These are phyloP conservation scores for Ormyrus nitidulus DNA, from an alignment of 2,888 invertebrate species.

Conservation along the genomic window DNA sequence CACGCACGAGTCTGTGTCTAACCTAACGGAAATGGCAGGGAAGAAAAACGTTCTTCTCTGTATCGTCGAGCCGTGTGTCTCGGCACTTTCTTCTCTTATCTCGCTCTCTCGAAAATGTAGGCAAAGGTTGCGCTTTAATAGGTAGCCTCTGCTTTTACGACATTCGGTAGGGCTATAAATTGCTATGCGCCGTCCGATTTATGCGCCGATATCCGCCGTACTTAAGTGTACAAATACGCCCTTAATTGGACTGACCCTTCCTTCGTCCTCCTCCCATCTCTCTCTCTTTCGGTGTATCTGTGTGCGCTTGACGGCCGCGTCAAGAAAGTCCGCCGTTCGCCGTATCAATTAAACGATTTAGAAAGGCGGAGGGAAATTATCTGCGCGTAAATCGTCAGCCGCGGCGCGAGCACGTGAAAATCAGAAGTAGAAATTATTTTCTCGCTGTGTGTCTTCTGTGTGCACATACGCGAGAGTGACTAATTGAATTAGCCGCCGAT, in stretches of 20 bases:
- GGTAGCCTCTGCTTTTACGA: conserved; percentile 63
- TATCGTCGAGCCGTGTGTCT: background rate
- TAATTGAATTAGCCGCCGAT: conserved; percentile 41
- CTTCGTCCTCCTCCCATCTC: background rate
- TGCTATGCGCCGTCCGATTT: conserved; percentile 65
- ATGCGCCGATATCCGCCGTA: conserved; percentile 67
- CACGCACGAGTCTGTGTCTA: background rate
- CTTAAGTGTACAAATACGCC: conserved; percentile 69
- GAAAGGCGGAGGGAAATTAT: conserved; percentile 45
- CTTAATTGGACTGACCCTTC: conserved; percentile 69
- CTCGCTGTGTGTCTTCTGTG: background rate
- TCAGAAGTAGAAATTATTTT: conserved; percentile 33
- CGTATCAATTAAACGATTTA: conserved; percentile 56
- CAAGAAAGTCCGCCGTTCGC: conserved; percentile 21
- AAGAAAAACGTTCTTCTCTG: too few relatives aligned
- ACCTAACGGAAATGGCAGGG: conserved; percentile 8
- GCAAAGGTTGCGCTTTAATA: conserved; percentile 42
- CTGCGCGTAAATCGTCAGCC: background rate
- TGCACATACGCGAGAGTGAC: background rate
- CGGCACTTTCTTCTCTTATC: background rate
- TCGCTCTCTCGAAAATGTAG: conserved; percentile 32
- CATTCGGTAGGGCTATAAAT: conserved; percentile 67
- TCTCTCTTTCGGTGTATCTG: background rate
- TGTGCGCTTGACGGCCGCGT: conserved; percentile 4
- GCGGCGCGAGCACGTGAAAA: conserved; percentile 4